Base-by-base conservation (phyloP, 2,888 invertebrate species). In the Synanthedon formicaeformis region DNA sequence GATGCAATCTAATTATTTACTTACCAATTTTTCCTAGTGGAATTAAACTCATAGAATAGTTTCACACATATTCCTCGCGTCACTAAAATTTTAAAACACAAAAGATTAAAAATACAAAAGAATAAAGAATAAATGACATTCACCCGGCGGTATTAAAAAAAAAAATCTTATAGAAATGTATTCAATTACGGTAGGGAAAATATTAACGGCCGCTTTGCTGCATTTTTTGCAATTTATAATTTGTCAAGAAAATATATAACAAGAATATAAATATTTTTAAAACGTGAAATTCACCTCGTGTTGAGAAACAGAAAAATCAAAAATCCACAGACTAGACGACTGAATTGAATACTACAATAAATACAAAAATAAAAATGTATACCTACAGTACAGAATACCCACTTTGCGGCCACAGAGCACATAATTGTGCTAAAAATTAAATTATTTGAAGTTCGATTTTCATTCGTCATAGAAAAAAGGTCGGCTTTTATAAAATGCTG, bases 11-110 rank as follows among this genome's bases (percentile, higher is more conserved):
- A 10, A 49, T 23, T 49, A 49, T 54, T 53, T 56, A 65, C 77
- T 74, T 64, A 82, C 83, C 79, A 70, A 65, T 60, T 66, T 53
- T 60, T 58, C 57, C 53, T 55, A 63, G 65, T 57, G 57, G 68
- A 62, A 58, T 60, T 66, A 67, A 69, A 64, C 63, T 73, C 74
- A 73, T 75, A 75, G 63, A 67, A 66, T 58, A 60, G 52, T 48
- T 57, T 66, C 59, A 69, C 58, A 66, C 71, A 70, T 69, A 59
- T 56, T 66, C 53, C 40, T 48, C 53, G 50, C 34, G 40, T 59
- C 59, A 56, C 71, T 71, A 66, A 61, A 71, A 67, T 49, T 49
- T 45, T 45, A 34, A 34, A 34, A 34, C 10, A 12, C 45, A 14
- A 45, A 45, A 45, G 13, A 13, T n/a, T 12, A 45, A 1, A 13